Conservation (phyloP, 2,888 invertebrate species). For the Thymelicus acteon region DNA sequence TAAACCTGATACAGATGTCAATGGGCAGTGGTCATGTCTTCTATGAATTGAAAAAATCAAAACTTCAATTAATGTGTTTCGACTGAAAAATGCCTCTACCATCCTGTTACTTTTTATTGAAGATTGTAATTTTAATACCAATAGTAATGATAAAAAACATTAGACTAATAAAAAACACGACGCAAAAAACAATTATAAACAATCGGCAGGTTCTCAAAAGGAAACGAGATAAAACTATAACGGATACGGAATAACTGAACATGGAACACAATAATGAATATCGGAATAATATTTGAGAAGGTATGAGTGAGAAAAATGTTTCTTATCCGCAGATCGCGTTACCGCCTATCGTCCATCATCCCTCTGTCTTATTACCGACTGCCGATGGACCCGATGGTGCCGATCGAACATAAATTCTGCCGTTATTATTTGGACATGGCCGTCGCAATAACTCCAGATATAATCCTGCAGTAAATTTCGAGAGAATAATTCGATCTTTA, state of each 20-base stretch:
- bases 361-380: constrained; percentile 36
- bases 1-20: no score
- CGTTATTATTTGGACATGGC: constrained; percentile 35
- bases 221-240: constrained; percentile 5
- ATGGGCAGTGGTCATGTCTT: no score
- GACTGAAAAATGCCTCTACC: no score
- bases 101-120: no score
- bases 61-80: no score
- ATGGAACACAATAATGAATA: background rate
- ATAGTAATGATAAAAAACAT: no score
- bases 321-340: constrained; percentile 36
- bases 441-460: constrained; percentile 38
- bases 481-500: constrained; percentile 34
- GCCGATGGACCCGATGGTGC: constrained; percentile 36
- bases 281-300: constrained; percentile 4
- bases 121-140: background rate
- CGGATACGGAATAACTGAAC: constrained; percentile 3
- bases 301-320: constrained; percentile 29
- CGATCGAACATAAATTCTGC: constrained; percentile 34
- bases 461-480: constrained; percentile 35
- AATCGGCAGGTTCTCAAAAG: background rate
- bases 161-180: background rate
- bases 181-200: background rate
- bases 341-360: constrained; percentile 35
- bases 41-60: no score